A percentile compares a stretch with the other conserved stretches of the same genome.
phyloP scores from a whole-genome alignment of 2,113 vertebrate genomes.

The Hiodon alosoides region DNA sequence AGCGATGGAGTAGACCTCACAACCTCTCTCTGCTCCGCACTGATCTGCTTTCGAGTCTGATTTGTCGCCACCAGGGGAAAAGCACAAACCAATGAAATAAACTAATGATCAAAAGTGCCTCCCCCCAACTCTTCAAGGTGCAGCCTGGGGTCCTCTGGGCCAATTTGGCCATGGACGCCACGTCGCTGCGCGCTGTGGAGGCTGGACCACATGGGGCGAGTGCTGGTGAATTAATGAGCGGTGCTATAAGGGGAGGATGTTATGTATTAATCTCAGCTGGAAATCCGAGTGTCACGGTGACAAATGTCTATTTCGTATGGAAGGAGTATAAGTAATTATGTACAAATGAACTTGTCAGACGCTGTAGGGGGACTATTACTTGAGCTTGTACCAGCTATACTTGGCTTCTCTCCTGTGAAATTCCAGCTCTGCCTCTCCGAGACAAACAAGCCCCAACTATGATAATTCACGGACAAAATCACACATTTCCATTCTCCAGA shows the following conservation, averaged over 20 bases:
- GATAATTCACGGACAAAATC: conserved; percentile 26
- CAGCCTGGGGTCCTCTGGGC: too few species aligned
- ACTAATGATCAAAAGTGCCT: too few species aligned
- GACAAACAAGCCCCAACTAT: conserved; percentile 28
- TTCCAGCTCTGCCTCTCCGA: conserved; percentile 25
- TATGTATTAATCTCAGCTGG: conserved; percentile 38
- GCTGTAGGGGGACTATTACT: conserved; percentile 39
- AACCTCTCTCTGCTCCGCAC: too few species aligned
- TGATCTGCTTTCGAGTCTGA: too few species aligned
- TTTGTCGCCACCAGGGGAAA: too few species aligned
- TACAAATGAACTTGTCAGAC: conserved; percentile 51
- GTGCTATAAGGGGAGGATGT: conserved; percentile 25
- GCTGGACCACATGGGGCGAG: conserved; percentile 28
- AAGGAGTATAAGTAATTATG: conserved; percentile 47
- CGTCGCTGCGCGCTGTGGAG: conserved; percentile 30
- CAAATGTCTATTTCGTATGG: conserved; percentile 45
- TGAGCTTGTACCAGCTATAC: conserved; percentile 39
- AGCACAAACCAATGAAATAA: too few species aligned
- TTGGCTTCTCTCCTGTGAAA: conserved; percentile 47
- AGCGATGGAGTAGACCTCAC: too few species aligned
- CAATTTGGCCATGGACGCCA: not conserved
- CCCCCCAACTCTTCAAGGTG: too few species aligned
- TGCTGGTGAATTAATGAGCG: conserved; percentile 35
- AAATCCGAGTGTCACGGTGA: conserved; percentile 42
- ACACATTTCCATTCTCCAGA: conserved; percentile 21